These are phyloP conservation scores for Toxonevra muliebris DNA, from an alignment of 2,888 invertebrate species.

Conservation along the genomic window DNA sequence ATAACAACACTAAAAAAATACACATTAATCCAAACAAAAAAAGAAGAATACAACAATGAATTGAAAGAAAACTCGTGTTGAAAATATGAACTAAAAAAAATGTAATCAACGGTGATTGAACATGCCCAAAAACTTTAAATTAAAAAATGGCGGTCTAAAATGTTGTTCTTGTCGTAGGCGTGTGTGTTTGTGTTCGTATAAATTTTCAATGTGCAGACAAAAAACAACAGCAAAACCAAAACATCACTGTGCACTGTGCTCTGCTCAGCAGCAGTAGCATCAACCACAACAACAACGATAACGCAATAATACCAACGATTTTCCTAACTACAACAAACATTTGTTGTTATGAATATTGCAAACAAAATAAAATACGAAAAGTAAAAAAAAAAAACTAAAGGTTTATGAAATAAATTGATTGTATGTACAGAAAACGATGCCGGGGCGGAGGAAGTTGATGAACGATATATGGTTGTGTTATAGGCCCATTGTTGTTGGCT, in stretches of 20 bases:
- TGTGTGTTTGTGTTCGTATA: no score
- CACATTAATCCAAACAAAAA: neutral
- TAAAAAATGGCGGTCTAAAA: no score
- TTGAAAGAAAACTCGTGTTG: neutral
- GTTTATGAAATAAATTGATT: neutral
- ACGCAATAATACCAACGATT: neutral
- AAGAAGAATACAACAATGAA: neutral
- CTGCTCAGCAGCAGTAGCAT: neutral
- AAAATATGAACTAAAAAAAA: conserved; percentile 2
- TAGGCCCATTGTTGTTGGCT: no score
- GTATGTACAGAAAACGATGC: no score
- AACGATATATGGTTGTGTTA: neutral
- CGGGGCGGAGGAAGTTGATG: neutral
- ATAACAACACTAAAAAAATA: neutral
- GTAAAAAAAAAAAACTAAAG: neutral
- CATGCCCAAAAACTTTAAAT: neutral
- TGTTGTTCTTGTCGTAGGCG: no score
- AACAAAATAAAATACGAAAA: neutral
- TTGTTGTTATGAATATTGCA: no score
- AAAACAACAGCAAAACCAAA: no score
- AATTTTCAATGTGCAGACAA: no score
- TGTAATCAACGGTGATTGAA: conserved; percentile 9
- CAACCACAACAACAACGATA: no score
- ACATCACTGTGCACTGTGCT: no score
- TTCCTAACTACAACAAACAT: neutral